phyloP scores from a whole-genome alignment of 2,113 vertebrate species.

The Pseudorectes ferrugineus region DNA sequence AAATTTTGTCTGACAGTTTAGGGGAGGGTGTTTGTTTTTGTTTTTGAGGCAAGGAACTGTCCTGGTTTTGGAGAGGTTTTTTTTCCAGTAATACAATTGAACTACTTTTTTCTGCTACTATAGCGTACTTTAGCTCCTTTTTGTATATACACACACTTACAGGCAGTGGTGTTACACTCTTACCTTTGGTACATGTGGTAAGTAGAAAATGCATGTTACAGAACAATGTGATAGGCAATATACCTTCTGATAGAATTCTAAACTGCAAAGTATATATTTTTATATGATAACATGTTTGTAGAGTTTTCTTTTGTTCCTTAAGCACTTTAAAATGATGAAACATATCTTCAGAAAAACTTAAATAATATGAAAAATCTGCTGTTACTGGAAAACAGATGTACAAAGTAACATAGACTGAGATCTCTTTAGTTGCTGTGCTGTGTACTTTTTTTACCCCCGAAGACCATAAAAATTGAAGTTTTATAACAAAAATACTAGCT shows the following conservation, averaged over 20 bases:
- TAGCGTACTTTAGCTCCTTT: background rate
- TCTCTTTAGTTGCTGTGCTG: background rate
- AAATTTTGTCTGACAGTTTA: background rate
- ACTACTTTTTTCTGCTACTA: background rate
- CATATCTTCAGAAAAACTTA: background rate
- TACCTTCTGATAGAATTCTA: background rate
- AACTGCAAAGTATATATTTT: background rate
- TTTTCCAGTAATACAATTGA: background rate
- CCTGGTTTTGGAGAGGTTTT: background rate
- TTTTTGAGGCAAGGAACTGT: background rate
- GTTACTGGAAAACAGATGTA: background rate
- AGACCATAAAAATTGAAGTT: background rate
- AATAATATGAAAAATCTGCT: background rate
- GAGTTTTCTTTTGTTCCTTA: background rate
- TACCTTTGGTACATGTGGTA: background rate
- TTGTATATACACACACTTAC: accelerated
- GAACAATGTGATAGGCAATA: background rate
- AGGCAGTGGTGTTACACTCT: background rate
- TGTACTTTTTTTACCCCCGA: background rate
- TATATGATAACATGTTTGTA: background rate
- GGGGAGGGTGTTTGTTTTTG: background rate
- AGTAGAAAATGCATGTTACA: background rate
- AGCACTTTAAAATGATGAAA: background rate
- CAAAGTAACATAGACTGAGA: background rate
- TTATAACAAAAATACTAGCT: background rate